Evolutionary conservation across 1,140 invertebrate genomes (phyloP).

Genomic region (Sarcophaga peregrina): DNA sequence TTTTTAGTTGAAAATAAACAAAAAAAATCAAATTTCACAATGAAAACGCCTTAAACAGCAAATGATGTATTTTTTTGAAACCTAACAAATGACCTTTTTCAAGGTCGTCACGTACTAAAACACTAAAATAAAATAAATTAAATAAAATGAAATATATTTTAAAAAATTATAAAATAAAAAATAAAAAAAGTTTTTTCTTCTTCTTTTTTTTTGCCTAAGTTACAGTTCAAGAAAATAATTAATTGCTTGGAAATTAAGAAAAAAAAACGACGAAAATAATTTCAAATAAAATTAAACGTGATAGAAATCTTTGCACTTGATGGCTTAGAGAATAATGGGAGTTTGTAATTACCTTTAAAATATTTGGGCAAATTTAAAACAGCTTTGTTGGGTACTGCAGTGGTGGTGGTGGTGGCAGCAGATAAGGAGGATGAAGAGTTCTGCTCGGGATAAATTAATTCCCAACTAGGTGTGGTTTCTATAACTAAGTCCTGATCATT

Average conservation of each 20-base stretch:
- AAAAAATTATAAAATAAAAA: not conserved
- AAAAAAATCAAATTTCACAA: not conserved
- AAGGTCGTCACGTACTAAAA: conserved; percentile 35
- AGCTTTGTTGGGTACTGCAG: not conserved
- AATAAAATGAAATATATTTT: not conserved
- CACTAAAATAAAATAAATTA: not conserved
- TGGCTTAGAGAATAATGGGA: not conserved
- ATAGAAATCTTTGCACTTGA: not conserved
- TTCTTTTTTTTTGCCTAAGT: no score
- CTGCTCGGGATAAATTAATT: conserved; percentile 12
- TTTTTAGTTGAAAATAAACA: not conserved
- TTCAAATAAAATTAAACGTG: not conserved
- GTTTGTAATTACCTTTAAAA: conserved; percentile 43
- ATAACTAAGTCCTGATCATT: not conserved
- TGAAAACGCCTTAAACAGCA: not conserved
- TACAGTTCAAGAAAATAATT: conserved; percentile 23
- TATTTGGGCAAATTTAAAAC: conserved; percentile 42
- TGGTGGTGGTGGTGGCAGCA: not conserved
- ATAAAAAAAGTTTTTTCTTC: not conserved
- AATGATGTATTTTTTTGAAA: not conserved
- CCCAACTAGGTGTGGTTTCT: not conserved
- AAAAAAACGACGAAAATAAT: not conserved
- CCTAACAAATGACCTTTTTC: not conserved
- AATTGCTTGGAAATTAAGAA: not conserved
- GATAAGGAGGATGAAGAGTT: not conserved